Evolutionary conservation across 2,797 vertebrate genomes (phyloP).

Genomic region (Garrulus glandarius): DNA sequence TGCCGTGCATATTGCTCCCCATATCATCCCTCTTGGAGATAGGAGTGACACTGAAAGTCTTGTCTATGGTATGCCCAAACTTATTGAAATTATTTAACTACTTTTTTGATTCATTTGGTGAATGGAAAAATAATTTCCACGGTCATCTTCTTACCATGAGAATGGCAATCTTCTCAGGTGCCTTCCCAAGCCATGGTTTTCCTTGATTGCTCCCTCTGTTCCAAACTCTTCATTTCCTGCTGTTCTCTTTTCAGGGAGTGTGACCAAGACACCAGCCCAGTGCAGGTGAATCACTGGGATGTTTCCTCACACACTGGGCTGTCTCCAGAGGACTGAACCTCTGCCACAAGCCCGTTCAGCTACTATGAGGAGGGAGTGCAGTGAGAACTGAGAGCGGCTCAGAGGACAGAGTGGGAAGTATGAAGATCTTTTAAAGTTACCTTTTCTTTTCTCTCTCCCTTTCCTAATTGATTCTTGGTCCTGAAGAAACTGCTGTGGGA

Average conservation of each 20-base stretch:
- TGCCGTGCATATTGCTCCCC: background rate
- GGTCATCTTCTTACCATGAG: background rate
- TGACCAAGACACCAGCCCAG: background rate
- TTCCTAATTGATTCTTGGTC: background rate
- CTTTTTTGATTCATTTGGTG: background rate
- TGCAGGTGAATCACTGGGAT: background rate
- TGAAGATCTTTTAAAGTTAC: background rate
- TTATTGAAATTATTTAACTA: background rate
- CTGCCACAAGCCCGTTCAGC: background rate
- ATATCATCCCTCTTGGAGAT: accelerated
- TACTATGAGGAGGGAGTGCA: background rate
- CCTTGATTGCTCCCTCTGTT: background rate
- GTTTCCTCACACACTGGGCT: background rate
- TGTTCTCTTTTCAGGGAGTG: background rate
- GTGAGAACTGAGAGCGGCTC: background rate
- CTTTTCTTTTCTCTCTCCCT: background rate
- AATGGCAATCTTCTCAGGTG: background rate
- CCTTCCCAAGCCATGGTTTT: background rate
- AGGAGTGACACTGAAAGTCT: background rate
- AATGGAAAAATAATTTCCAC: background rate
- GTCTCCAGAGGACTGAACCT: background rate
- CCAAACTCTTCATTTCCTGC: background rate
- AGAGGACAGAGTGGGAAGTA: background rate
- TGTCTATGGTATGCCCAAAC: background rate
- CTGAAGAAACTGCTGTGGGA: background rate